Evolutionary conservation across 2,797 vertebrate genomes (phyloP).

Genomic region (Graptemys geographica): DNA sequence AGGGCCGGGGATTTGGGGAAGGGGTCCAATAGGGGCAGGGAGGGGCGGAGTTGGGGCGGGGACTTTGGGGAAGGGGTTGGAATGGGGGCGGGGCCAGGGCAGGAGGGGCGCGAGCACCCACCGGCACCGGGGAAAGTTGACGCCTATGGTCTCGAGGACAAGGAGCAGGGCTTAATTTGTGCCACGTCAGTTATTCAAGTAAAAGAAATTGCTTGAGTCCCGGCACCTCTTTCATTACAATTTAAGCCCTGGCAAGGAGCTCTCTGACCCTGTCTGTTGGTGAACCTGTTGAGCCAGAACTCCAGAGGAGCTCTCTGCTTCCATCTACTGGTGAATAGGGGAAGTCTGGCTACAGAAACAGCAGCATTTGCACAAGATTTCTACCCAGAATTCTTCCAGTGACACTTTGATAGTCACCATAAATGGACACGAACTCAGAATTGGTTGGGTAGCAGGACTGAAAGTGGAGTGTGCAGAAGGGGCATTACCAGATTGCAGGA

Average conservation of each 20-base stretch:
- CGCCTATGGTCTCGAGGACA: no score
- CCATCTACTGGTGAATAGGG: not conserved
- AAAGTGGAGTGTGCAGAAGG: not conserved
- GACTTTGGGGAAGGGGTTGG: no score
- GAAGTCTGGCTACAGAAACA: not conserved
- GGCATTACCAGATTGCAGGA: not conserved
- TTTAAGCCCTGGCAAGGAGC: not conserved
- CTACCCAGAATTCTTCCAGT: not conserved
- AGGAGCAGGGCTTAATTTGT: no score
- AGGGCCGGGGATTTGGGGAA: no score
- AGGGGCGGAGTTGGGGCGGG: no score
- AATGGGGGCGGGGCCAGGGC: no score
- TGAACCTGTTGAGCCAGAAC: not conserved
- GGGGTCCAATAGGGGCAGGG: no score
- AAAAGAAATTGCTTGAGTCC: no score
- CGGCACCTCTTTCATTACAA: no score
- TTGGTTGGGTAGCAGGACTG: not conserved
- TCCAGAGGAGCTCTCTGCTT: not conserved
- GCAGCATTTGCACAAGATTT: not conserved
- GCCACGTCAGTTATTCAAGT: no score
- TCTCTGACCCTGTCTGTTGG: not conserved
- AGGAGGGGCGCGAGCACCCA: no score
- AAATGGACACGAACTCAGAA: not conserved
- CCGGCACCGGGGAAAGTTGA: no score
- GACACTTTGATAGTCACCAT: not conserved